Base-by-base conservation (phyloP, 2,797 vertebrate species). In the Anniella stebbinsi region DNA sequence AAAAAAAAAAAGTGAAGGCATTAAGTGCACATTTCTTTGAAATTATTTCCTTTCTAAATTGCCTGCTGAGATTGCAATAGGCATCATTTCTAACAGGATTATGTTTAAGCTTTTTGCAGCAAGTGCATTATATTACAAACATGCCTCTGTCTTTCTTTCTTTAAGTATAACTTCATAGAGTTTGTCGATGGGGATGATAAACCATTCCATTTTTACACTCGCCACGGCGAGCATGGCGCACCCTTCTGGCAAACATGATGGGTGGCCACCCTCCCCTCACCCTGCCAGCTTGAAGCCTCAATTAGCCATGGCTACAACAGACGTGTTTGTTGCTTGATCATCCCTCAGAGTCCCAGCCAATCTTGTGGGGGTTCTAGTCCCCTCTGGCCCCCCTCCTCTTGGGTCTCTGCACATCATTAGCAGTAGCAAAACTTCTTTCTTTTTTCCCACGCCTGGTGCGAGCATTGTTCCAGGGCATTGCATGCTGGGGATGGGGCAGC, bases 61-160 rank as follows among this genome's bases (percentile, higher is more conserved):
- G 33, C 76, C 66, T 41, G 48, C 77, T 69, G 75, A 48, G 41
- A 67, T 36, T 67, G 75, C 33, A 63, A n/a, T 45, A 80, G 76
- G 45, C 75, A 78, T 87, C 60, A n/a, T n/a, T 67, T n/a, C 57
- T 66, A 87, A 78, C 73, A 69, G 86, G 75, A 87, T 80, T 87
- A 87, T 36, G 51, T 17, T 51, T 80, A 87, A 87, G 41, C 76
- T 63, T 80, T 69, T 80, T 38, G 41, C 66, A 18, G n/a, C 23
- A 15, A n/a, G 75, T 67, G 41, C 18, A 41, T 77, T 87, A 18
- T 48, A 67, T 80, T 80, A 78, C 23, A 77, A 23, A 78, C 21
- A 25, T n/a, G 6, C 28, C 48, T 33, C 60, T 63, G 3, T 63
- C 45, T 73, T 15, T 30, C n/a, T 36, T 36, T 86, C 57, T 70